phyloP scores from a whole-genome alignment of 30 jellyfish, hydroid and myxozoan genomes.

The Calvadosia cruxmelitensis region DNA sequence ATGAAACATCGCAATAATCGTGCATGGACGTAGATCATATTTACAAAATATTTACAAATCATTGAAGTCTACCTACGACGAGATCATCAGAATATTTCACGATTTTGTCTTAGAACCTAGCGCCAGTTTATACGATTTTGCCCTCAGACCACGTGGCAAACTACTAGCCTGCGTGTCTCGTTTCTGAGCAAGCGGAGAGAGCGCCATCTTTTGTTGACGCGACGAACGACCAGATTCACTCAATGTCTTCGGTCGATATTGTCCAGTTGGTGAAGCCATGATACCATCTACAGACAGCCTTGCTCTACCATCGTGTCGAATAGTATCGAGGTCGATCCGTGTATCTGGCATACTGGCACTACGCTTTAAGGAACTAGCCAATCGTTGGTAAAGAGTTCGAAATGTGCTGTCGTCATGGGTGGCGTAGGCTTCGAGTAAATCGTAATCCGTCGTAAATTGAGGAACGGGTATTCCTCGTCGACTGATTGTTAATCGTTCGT shows the following conservation, averaged over 20 bases:
- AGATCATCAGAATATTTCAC: no score
- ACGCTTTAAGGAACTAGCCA: conserved; percentile 6
- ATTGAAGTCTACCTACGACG: no score
- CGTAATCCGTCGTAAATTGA: conserved; percentile 11
- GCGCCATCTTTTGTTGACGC: no score
- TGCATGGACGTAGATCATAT: no score
- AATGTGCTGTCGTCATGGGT: not conserved
- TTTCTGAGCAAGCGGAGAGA: no score
- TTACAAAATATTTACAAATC: no score
- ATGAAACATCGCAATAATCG: no score
- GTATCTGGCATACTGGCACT: conserved; percentile 21
- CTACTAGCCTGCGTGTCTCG: no score
- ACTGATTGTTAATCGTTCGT: conserved; percentile 14
- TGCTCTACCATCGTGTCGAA: not conserved
- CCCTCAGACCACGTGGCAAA: no score
- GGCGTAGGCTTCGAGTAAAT: not conserved
- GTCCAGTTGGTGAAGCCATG: not conserved
- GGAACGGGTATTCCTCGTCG: not conserved
- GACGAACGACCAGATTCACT: not conserved
- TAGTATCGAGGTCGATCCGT: not conserved
- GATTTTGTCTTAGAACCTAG: no score
- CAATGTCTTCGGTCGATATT: not conserved
- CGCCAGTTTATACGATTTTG: no score
- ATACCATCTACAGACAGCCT: not conserved
- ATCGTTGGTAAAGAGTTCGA: not conserved